These are phyloP conservation scores for Maccullochella peelii DNA, from an alignment of 2,113 vertebrate species.

Conservation along the genomic window DNA sequence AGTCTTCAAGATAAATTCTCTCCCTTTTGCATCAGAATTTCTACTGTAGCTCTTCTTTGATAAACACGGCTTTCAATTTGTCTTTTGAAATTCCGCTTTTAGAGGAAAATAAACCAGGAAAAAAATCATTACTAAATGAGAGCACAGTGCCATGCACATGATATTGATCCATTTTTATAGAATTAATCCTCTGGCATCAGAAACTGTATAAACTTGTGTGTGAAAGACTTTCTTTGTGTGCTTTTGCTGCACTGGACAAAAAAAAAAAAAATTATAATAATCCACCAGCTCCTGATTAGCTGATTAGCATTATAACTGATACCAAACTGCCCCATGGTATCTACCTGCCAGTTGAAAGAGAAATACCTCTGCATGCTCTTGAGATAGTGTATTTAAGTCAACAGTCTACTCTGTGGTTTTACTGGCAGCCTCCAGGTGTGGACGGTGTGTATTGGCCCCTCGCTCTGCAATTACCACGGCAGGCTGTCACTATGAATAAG, in stretches of 20 bases:
- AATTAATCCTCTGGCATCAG: conserved; percentile 1
- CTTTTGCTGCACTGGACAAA: not conserved
- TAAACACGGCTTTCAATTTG: not conserved
- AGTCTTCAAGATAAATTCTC: not conserved
- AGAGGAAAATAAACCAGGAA: not conserved
- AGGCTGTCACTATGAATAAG: not conserved
- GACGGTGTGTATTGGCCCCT: not conserved
- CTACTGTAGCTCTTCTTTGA: not conserved
- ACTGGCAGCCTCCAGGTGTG: conserved; percentile 26
- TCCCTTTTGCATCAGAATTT: not conserved
- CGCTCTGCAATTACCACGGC: conserved; percentile 18
- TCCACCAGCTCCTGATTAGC: not conserved
- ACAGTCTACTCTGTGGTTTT: conserved; percentile 5
- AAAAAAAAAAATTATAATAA: not conserved
- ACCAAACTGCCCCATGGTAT: not conserved
- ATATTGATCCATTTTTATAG: conserved; percentile 21
- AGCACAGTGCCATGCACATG: conserved; percentile 2
- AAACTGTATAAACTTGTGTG: not conserved
- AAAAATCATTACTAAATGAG: not conserved
- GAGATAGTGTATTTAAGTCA: not conserved
- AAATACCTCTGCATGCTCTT: not conserved
- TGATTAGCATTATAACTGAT: no score
- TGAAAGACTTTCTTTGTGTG: conserved; percentile 20
- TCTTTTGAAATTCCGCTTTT: not conserved
- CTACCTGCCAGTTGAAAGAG: not conserved